A percentile compares a stretch with the other conserved stretches of the same genome.
Conservation (phyloP, 1,140 invertebrate genomes). For the Drosophila sp. region DNA sequence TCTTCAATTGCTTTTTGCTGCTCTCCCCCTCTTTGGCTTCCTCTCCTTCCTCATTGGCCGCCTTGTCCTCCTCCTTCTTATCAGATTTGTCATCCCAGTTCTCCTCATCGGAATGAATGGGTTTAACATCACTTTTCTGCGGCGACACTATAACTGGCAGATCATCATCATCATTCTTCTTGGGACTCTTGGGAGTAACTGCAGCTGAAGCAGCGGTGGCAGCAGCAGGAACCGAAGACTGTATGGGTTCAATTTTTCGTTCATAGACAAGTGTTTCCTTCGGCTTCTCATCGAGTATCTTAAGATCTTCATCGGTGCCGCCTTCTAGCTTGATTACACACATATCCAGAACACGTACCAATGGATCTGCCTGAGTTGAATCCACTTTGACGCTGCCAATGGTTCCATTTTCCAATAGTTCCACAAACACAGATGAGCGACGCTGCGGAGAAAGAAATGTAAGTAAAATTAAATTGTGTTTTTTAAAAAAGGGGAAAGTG, state of each 20-base stretch:
- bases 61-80: conserved; percentile 54
- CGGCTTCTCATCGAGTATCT: conserved; percentile 89
- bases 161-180: conserved; percentile 37
- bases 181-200: conserved; percentile 63
- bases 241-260: conserved; percentile 44
- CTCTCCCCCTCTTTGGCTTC: conserved; percentile 1
- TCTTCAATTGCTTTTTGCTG: conserved; percentile 48
- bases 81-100: conserved; percentile 79
- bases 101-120: conserved; percentile 78
- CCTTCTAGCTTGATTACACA: conserved; percentile 99
- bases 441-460: conserved; percentile 82
- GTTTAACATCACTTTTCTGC: conserved; percentile 30
- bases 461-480: background rate
- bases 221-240: conserved; percentile 64
- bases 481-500: no score
- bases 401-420: conserved; percentile 89
- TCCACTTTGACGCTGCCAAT: conserved; percentile 93
- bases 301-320: conserved; percentile 97
- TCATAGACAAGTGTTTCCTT: conserved; percentile 52
- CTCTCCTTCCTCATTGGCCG: conserved; percentile 30
- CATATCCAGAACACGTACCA: conserved; percentile 96
- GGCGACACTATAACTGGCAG: conserved; percentile 75
- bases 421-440: conserved; percentile 95
- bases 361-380: conserved; percentile 92
- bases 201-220: conserved; percentile 47